Conservation (phyloP, 2,797 vertebrate species). For the Crenuchus spilurus region DNA sequence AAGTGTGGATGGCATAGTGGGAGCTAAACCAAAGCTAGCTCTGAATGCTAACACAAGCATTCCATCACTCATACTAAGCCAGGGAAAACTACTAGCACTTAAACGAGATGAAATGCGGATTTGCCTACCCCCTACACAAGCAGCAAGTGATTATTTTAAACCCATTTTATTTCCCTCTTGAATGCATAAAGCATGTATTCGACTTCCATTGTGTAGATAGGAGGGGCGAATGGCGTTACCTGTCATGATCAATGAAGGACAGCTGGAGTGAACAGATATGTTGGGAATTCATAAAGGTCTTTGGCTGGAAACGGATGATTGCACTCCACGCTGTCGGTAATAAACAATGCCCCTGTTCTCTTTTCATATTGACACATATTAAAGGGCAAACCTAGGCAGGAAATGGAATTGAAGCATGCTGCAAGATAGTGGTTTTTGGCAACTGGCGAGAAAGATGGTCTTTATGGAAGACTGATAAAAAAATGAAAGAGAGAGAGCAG, state of each 20-base stretch:
- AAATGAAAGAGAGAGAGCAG: not conserved
- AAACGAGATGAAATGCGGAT: constrained; percentile 50
- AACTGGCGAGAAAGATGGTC: not conserved
- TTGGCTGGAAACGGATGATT: constrained; percentile 42
- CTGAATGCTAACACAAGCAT: constrained; percentile 47
- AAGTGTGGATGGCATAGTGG: constrained; percentile 56
- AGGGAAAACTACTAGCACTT: constrained; percentile 45
- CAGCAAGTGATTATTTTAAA: constrained; percentile 48
- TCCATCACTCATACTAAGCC: constrained; percentile 52
- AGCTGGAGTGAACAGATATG: constrained; percentile 48
- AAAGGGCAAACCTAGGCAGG: constrained; percentile 37
- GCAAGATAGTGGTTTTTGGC: not conserved
- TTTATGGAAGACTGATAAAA: constrained; percentile 9
- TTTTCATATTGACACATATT: constrained; percentile 29
- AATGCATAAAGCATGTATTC: constrained; percentile 39
- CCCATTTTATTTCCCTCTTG: constrained; percentile 38
- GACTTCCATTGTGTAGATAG: not conserved
- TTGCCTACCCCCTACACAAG: constrained; percentile 47
- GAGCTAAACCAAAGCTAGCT: constrained; percentile 53
- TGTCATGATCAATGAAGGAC: constrained; percentile 61
- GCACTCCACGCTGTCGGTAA: constrained; percentile 35
- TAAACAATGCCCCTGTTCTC: constrained; percentile 38
- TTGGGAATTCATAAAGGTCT: constrained; percentile 52
- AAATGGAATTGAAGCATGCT: constrained; percentile 41
- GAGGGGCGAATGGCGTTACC: constrained; percentile 46